Evolutionary conservation across 2,113 vertebrate genomes (phyloP), one percentile per base, ranked within the genome.

Genomic region (Theropithecus gelada): DNA sequence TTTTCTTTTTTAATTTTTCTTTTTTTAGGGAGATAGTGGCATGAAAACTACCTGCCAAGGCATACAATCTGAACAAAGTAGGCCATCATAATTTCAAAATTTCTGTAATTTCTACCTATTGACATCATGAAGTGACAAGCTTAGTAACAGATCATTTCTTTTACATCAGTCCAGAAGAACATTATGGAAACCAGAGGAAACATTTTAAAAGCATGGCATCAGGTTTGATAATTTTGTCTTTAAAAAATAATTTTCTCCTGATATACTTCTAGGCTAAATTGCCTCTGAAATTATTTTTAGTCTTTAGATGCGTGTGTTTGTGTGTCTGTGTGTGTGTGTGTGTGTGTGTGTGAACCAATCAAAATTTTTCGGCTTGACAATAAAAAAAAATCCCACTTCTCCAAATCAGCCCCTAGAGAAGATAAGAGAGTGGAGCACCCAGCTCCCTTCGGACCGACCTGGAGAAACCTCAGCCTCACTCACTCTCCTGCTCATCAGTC

Each of bases 401-500:
- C 17, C 40, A 40, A 35, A 94, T 25, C 40, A 64, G 12, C 8
- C 14, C 18, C 25, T 17, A 55, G 16, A 68, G 40, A 59, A 61
- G 20, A 20, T 16, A 38, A 61, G 43, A 66, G 12, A 8, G 9
- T 50, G 8, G 32, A 8, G 38, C n/a, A 18, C 35, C 17, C 8
- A 57, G 9, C 7, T 73, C 11, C 9, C 16, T 43, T n/a, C 8
- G 5, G 8, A 18, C 11, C 79, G 35, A 13, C 5, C 22, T 48
- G 27, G 45, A 48, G 13, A 81, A 75, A 43, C 2, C 0, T 14
- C 23, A 25, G 35, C 27, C 27, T 20, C 23, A 2, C 9, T 79
- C 43, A 14, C 6, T 0, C 6, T 32, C 16, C 13, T 73, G 32
- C 27, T 35, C 5, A 4, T 10, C n/a, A n/a, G n/a, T 1, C 25